Conservation (phyloP, 2,797 vertebrate genomes). For the Chaetophractus vellerosus region DNA sequence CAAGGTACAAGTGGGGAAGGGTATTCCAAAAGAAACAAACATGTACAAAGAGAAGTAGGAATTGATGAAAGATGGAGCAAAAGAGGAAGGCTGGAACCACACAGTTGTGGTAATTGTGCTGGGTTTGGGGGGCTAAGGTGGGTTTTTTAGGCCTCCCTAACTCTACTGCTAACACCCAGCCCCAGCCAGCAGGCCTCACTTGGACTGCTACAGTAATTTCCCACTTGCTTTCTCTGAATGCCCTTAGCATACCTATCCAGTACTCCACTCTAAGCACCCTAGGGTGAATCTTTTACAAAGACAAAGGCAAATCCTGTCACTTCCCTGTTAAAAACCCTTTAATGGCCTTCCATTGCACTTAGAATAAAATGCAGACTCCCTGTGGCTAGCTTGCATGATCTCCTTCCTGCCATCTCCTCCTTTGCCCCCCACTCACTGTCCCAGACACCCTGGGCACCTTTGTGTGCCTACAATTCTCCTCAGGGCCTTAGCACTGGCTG, state of each 20-base stretch:
- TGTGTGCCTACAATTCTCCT: not conserved
- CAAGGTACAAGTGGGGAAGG: not conserved
- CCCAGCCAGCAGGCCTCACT: not conserved
- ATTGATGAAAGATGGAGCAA: not conserved
- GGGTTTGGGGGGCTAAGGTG: not conserved
- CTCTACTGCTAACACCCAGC: not conserved
- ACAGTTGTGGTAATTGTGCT: not conserved
- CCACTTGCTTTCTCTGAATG: not conserved
- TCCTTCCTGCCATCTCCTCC: not conserved
- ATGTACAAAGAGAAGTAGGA: not conserved
- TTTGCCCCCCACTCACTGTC: not conserved
- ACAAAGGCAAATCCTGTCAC: not conserved
- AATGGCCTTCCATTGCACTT: not conserved
- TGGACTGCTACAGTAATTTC: not conserved
- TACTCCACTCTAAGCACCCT: not conserved
- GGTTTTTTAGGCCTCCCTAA: not conserved
- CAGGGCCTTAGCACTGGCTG: not conserved
- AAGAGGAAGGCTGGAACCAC: not conserved
- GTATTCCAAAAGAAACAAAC: not conserved
- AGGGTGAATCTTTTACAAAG: constrained; percentile 11
- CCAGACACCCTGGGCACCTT: not conserved
- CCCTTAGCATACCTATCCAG: not conserved
- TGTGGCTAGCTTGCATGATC: not conserved
- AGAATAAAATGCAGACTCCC: not conserved
- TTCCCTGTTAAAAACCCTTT: not conserved